Conservation (phyloP, 2,113 vertebrate genomes). For the Scomber japonicus region DNA sequence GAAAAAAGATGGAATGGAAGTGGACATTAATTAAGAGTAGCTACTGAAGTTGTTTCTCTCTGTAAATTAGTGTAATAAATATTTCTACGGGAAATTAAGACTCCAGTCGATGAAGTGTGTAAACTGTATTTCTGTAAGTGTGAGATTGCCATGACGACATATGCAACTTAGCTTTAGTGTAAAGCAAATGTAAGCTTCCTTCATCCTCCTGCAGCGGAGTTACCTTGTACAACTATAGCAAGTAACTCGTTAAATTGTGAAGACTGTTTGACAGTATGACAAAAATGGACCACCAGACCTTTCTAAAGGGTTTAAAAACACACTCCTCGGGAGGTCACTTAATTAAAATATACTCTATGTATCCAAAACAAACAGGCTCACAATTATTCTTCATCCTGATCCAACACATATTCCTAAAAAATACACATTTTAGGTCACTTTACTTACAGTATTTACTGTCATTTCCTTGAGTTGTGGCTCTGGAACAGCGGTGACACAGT, state of each 20-base stretch:
- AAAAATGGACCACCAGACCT: conserved; percentile 2
- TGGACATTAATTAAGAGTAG: conserved; percentile 9
- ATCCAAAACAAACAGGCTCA: conserved; percentile 32
- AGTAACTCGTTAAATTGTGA: neutral
- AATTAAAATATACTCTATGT: conserved; percentile 67
- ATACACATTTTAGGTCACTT: conserved; percentile 49
- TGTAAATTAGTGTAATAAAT: neutral
- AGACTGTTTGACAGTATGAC: neutral
- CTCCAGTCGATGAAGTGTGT: neutral
- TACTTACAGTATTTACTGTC: conserved; percentile 24
- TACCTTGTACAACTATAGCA: neutral
- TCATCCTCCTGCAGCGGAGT: neutral
- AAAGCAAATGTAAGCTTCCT: conserved; percentile 24
- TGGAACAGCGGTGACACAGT: neutral
- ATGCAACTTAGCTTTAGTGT: conserved; percentile 25
- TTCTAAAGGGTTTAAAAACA: conserved; percentile 36
- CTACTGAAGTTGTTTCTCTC: neutral
- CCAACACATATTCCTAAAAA: conserved; percentile 53
- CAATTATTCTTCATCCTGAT: conserved; percentile 31
- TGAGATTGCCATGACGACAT: neutral
- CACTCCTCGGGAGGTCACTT: conserved; percentile 36
- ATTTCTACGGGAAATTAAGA: too few relatives aligned
- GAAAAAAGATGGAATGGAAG: conserved; percentile 1
- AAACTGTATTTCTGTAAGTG: conserved; percentile 7
- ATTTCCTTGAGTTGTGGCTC: neutral